phyloP scores from a whole-genome alignment of 2,797 vertebrate genomes.

The Sylvia borin region DNA sequence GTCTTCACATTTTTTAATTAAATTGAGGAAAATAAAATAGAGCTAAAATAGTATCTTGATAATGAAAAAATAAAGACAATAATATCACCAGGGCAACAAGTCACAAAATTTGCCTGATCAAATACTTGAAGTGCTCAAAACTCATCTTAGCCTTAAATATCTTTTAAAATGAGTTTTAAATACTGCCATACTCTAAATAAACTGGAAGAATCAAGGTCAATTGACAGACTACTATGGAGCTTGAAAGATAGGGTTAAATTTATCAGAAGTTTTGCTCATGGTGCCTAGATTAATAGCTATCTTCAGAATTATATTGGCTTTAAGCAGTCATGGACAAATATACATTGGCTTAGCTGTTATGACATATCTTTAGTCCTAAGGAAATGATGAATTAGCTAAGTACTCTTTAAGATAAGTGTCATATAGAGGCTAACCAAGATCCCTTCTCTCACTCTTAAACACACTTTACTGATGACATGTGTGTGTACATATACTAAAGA shows the following conservation, averaged over 20 bases:
- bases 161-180: neutral
- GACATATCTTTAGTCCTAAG: constrained; percentile 39
- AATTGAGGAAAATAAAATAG: neutral
- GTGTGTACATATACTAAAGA: neutral
- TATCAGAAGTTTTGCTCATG: neutral
- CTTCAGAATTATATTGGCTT: constrained; percentile 17
- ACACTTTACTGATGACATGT: neutral
- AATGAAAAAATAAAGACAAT: neutral
- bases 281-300: neutral
- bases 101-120: neutral
- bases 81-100: neutral
- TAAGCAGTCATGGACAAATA: constrained; percentile 33
- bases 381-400: constrained; percentile 55
- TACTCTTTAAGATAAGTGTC: constrained; percentile 35
- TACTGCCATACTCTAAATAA: neutral
- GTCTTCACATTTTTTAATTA: neutral
- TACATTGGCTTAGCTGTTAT: constrained; percentile 30
- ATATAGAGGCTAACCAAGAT: constrained; percentile 6
- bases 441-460: constrained; percentile 19
- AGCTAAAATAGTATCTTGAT: neutral
- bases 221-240: neutral
- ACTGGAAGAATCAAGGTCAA: neutral
- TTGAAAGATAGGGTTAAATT: constrained; percentile 5
- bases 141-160: neutral
- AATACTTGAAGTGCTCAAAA: neutral